These are phyloP conservation scores for Lacerta bilineata DNA, from an alignment of 2,797 vertebrate genomes.

Conservation along the genomic window DNA sequence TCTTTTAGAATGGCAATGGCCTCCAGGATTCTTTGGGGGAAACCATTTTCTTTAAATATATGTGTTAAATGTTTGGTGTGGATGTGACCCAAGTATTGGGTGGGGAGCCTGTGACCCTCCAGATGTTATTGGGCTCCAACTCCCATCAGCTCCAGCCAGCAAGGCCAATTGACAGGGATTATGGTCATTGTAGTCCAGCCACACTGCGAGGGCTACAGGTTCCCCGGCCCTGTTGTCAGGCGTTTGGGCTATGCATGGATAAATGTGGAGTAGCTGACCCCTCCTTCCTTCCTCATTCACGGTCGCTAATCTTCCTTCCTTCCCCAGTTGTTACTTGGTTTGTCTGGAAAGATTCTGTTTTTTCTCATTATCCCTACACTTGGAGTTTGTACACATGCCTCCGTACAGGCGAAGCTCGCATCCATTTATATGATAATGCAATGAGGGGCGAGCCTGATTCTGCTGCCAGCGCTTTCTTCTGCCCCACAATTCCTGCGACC, in stretches of 20 bases:
- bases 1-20: too few species aligned
- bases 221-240: background rate
- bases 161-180: background rate
- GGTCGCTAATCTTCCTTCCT: background rate
- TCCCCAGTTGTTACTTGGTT: background rate
- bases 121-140: background rate
- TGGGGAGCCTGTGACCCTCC: background rate
- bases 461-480: constrained; percentile 38
- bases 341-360: background rate
- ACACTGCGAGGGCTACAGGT: background rate
- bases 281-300: background rate
- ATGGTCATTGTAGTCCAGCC: background rate
- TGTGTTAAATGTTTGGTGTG: too few species aligned
- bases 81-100: background rate
- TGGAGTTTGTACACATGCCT: background rate
- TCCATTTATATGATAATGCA: constrained; percentile 38
- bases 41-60: too few species aligned
- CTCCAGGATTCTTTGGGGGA: too few species aligned
- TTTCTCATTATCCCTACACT: background rate
- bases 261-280: background rate
- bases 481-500: constrained; percentile 36
- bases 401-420: background rate
- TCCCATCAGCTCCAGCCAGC: background rate
- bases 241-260: background rate
- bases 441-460: constrained; percentile 58